Evolutionary conservation across 2,113 vertebrate genomes (phyloP).

Genomic region (Lanius collurio): DNA sequence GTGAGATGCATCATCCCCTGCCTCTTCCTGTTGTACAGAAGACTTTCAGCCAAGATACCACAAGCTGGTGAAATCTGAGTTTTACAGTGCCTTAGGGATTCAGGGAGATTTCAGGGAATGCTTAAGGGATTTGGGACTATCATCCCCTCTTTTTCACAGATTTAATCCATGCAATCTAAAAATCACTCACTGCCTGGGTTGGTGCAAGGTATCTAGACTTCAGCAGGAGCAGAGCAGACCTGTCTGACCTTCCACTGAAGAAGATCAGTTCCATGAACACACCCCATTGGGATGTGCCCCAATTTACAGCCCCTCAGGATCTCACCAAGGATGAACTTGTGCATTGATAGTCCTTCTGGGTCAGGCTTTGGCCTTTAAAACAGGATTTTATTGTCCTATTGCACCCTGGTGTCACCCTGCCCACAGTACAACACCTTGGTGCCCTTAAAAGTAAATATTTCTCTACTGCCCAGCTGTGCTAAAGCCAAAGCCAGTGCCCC

Average conservation of each 20-base stretch:
- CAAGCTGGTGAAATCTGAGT: not conserved
- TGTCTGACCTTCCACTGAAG: not conserved
- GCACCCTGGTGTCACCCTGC: not conserved
- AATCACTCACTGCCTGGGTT: not conserved
- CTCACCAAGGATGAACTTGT: not conserved
- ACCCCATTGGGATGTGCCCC: not conserved
- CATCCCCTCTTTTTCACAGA: not conserved
- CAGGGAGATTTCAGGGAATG: not conserved
- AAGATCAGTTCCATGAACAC: not conserved
- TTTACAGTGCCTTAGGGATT: not conserved
- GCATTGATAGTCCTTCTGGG: not conserved
- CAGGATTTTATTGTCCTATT: not conserved
- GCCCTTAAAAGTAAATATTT: not conserved
- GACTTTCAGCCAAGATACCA: not conserved
- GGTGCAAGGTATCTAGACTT: not conserved
- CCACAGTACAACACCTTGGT: no score
- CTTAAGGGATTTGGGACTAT: not conserved
- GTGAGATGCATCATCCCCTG: not conserved
- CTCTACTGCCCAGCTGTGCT: rapidly evolving
- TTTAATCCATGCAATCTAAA: not conserved
- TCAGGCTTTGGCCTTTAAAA: not conserved
- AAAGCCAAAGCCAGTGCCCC: not conserved
- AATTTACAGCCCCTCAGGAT: not conserved
- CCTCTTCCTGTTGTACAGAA: not conserved
- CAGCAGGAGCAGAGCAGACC: not conserved